phyloP scores from a whole-genome alignment of 2,888 invertebrate species.

The Buathra laborator region DNA sequence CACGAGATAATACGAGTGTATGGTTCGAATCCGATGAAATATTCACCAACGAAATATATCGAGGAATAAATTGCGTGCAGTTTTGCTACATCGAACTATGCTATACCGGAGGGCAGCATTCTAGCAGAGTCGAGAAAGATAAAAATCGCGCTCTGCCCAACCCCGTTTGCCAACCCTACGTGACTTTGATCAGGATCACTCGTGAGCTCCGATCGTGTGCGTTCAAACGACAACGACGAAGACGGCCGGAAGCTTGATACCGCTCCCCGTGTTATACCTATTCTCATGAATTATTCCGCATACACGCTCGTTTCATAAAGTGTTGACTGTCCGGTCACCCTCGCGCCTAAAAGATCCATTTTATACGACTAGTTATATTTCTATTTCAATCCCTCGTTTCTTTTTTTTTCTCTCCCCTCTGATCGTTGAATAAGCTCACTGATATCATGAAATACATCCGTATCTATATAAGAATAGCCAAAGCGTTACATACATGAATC shows the following conservation, averaged over 20 bases:
- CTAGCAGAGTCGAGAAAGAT: too few relatives aligned
- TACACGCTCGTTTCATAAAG: slow-evolving; percentile 69
- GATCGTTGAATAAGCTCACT: neutral
- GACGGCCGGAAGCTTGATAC: neutral
- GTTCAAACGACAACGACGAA: neutral
- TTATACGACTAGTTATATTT: slow-evolving; percentile 12
- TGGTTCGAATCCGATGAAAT: too few relatives aligned
- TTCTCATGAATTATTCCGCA: slow-evolving; percentile 74
- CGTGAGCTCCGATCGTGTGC: neutral
- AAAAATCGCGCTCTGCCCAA: too few relatives aligned
- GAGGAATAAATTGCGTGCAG: too few relatives aligned
- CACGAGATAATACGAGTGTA: too few relatives aligned
- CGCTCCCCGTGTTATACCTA: neutral
- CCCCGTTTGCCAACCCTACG: neutral
- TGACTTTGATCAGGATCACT: neutral
- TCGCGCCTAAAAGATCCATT: slow-evolving; percentile 28
- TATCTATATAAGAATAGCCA: slow-evolving; percentile 7
- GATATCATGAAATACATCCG: slow-evolving; percentile 8
- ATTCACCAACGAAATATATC: too few relatives aligned
- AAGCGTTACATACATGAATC: slow-evolving; percentile 1
- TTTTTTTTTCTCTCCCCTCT: slow-evolving; percentile 9
- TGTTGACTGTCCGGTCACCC: slow-evolving; percentile 62
- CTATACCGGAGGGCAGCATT: neutral
- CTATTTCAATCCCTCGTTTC: neutral
- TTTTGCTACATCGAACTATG: neutral